A percentile compares a stretch with the other conserved stretches of the same genome.
These are phyloP conservation scores for Eilema depressum DNA, from an alignment of 2,888 invertebrate species.

Conservation along the genomic window DNA sequence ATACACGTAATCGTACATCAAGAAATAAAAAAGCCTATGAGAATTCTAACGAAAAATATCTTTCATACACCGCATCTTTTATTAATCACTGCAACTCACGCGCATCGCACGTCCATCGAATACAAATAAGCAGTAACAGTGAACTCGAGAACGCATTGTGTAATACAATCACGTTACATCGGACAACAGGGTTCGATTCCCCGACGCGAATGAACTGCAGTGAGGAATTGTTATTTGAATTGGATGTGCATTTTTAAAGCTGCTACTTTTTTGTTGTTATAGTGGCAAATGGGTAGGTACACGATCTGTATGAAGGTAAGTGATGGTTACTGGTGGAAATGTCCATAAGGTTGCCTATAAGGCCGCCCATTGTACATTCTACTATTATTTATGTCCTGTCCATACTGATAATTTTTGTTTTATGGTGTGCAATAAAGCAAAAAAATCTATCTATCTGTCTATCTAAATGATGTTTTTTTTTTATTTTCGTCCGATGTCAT, in stretches of 20 bases:
- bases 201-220: slow-evolving; percentile 38
- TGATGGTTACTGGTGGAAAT: too few species aligned
- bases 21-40: background rate
- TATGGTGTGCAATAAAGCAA: too few species aligned
- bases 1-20: background rate
- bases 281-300: too few species aligned
- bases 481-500: too few species aligned
- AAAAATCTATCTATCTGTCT: too few species aligned
- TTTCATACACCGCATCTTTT: background rate
- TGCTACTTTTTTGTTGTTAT: background rate
- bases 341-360: too few species aligned
- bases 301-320: too few species aligned
- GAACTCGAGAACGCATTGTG: slow-evolving; percentile 48
- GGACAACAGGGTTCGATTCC: slow-evolving; percentile 49
- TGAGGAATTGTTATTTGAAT: slow-evolving; percentile 40
- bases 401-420: too few species aligned
- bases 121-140: slow-evolving; percentile 42
- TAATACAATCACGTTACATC: slow-evolving; percentile 49
- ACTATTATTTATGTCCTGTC: too few species aligned
- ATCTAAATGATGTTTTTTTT: too few species aligned
- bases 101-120: slow-evolving; percentile 31
- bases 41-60: background rate
- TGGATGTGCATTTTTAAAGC: background rate
- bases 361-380: too few species aligned
- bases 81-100: slow-evolving; percentile 32